Base-by-base conservation (phyloP, 2,113 vertebrate genomes). In the Sterna hirundo region DNA sequence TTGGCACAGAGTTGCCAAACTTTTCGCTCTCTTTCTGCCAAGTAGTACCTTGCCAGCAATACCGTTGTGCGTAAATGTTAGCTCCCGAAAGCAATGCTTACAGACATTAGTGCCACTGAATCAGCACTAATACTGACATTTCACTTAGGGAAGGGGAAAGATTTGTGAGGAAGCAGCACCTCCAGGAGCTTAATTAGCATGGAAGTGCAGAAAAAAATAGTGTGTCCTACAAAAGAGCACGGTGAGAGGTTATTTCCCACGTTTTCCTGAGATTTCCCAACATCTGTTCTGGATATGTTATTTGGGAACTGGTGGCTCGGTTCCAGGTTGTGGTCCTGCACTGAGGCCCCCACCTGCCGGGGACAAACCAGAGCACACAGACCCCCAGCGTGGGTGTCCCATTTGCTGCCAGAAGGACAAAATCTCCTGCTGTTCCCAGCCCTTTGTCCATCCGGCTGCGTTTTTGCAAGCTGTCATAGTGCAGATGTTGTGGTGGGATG, bases 1-100 rank as follows among this genome's bases (percentile, higher is more conserved):
- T 68, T 85, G 93, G 89, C 76, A 77, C 20, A 11, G 19, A 58
- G 65, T 68, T 94, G 95, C 95, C 95, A 96, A 87, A 91, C 87
- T 92, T 90, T 6, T 89, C 5, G 42, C 87, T 89, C 77, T 95
- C 76, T 42, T 64, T 22, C 78, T 94, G 87, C 77, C 95, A 92
- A 61, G 92, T 6, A 34, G 46, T 40, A 83, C 90, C 72, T 30
- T 83, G 95, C 90, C 96, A 97, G 77, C 84, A 88, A 22, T 54
- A 20, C 36, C 8, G 6, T 5, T 42, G 87, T 58, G 87, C 47
- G 79, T 60, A 27, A 88, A 60, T 20, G 51, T 58, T 38, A 89
- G 72, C 49, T 95, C 88, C 71, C 47, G 4, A 49, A 79, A 76
- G 58, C 52, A 10, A 17, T 5, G 57, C 51, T 26, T 12, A 40